Base-by-base conservation (phyloP, 2,888 invertebrate genomes). In the Notodonta ziczac region DNA sequence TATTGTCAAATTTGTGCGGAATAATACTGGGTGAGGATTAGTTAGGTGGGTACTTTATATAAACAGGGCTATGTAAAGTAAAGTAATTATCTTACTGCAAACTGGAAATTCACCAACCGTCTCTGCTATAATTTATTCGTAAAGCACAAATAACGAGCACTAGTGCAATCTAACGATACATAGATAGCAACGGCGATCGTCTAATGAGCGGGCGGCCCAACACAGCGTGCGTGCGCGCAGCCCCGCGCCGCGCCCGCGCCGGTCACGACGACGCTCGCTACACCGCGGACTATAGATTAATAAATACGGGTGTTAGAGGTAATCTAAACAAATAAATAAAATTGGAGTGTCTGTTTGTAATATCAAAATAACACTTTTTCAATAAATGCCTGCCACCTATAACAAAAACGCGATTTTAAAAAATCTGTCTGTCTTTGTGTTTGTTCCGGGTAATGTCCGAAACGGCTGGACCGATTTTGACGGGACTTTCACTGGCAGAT, bases 261-360 rank as follows among this genome's bases (percentile, higher is more conserved):
- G 70, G 67, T 76, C 76, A 74, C 76, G 75, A 76, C 50, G 64
- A n/a, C n/a, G n/a, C n/a, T n/a, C 63, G 61, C 69, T 2, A 12
- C 44, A 10, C 50, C 50, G 16, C 42, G n/a, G 48, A 50, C 50
- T 16, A 50, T 50, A 16, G 14, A 16, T 50, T n/a, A 46, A 16
- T 14, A 50, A 50, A 52, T 32, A 52, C 52, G 24, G 13, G 52
- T 32, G 52, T 46, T 5, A 35, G 35, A 4, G 35, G 35, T 35
- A 5, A 4, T 5, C 4, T 35, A 35, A 35, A 4, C 35, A 35
- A 5, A 5, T 4, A 35, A 4, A 35, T 35, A 35, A 5, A n/a
- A n/a, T n/a, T n/a, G n/a, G n/a, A n/a, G n/a, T n/a, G n/a, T n/a
- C n/a, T n/a, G n/a, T n/a, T n/a, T n/a, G n/a, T n/a, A n/a, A n/a